phyloP scores from a whole-genome alignment of 2,888 invertebrate species.

The Hydraecia micacea region DNA sequence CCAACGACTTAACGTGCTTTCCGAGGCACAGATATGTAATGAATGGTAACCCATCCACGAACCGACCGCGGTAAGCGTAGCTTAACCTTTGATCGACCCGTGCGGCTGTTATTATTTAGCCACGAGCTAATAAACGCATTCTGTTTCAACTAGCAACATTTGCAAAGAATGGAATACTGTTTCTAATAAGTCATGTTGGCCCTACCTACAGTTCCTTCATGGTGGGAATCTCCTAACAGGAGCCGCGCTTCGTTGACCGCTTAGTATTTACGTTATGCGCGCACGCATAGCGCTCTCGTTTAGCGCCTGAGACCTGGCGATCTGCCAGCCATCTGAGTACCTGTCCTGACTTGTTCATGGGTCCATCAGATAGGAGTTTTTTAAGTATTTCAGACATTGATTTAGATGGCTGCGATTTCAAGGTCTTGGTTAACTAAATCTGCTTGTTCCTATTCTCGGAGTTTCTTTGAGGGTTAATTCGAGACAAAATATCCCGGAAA shows the following conservation, averaged over 20 bases:
- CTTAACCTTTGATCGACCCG: too few species aligned
- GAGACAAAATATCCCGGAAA: background rate
- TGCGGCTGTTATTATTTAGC: too few species aligned
- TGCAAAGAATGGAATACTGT: background rate
- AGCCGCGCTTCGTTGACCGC: slow-evolving; percentile 22
- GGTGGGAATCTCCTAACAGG: slow-evolving; percentile 25
- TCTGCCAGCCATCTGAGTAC: slow-evolving; percentile 41
- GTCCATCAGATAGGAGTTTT: slow-evolving; percentile 1
- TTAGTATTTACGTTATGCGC: slow-evolving; percentile 46
- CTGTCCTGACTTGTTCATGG: slow-evolving; percentile 44
- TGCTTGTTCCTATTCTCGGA: background rate
- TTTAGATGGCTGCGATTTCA: slow-evolving; percentile 21
- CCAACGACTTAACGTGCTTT: too few species aligned
- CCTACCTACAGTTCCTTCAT: background rate
- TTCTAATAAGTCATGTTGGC: background rate
- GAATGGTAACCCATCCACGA: too few species aligned
- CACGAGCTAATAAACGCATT: background rate
- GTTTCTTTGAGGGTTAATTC: background rate
- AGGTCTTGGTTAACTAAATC: slow-evolving; percentile 25
- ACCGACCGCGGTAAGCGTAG: too few species aligned
- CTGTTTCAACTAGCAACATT: background rate
- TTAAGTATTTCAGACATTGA: slow-evolving; percentile 19
- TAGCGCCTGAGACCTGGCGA: slow-evolving; percentile 47
- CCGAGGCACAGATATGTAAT: too few species aligned
- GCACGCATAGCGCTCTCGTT: slow-evolving; percentile 41